A percentile compares a stretch with the other conserved stretches of the same genome.
phyloP scores from a whole-genome alignment of 2,888 invertebrate species.

The Meteorus cinctellus region DNA sequence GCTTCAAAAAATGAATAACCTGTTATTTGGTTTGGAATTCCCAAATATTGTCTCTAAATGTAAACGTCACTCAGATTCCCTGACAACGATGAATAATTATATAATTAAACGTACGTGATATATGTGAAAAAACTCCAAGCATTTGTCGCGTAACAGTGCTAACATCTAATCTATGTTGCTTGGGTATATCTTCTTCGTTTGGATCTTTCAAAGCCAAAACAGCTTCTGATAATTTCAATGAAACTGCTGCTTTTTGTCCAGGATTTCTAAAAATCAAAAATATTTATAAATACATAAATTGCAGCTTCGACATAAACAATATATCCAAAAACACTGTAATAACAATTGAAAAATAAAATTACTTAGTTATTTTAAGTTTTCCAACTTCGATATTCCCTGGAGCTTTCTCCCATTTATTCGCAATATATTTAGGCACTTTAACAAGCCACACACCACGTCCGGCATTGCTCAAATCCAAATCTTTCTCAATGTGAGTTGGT shows the following conservation, averaged over 20 bases:
- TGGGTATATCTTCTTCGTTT: constrained; percentile 88
- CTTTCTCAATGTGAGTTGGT: constrained; percentile 80
- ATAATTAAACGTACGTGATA: constrained; percentile 76
- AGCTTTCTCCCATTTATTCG: constrained; percentile 95
- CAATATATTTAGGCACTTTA: constrained; percentile 96
- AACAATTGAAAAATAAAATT: constrained; percentile 58
- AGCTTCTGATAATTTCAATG: constrained; percentile 87
- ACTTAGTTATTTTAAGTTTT: constrained; percentile 90
- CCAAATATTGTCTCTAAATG: no score
- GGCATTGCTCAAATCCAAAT: constrained; percentile 91
- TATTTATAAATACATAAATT: constrained; percentile 36
- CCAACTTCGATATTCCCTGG: constrained; percentile 95
- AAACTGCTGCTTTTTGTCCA: constrained; percentile 90
- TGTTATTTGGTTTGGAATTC: no score
- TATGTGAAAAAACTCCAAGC: constrained; percentile 93
- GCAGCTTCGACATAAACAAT: neutral
- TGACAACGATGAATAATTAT: constrained; percentile 21
- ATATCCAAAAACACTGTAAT: neutral
- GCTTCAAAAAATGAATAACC: no score
- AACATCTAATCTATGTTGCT: constrained; percentile 93
- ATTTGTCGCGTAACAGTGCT: constrained; percentile 94
- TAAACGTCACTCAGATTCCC: neutral
- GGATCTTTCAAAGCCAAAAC: constrained; percentile 86
- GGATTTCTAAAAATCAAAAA: constrained; percentile 73
- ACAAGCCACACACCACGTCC: constrained; percentile 97